A percentile compares a stretch with the other conserved stretches of the same genome.
These are phyloP conservation scores for Eupithecia insigniata DNA, from an alignment of 2,888 invertebrate species.

Conservation along the genomic window DNA sequence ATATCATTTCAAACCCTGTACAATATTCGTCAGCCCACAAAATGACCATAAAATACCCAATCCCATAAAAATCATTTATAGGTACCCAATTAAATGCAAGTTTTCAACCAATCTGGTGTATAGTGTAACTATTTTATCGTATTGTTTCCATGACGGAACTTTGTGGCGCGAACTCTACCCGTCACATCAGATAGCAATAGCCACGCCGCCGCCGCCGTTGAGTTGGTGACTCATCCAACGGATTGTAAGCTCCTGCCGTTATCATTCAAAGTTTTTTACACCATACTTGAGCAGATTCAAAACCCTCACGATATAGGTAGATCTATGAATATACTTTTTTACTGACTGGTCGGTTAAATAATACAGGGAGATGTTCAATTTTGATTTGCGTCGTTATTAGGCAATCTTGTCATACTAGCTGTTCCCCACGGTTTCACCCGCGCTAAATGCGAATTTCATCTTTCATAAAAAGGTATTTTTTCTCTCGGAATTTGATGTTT, in stretches of 20 bases:
- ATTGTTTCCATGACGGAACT: neutral
- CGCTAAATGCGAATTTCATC: no score
- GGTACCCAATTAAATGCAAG: no score
- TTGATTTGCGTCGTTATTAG: neutral
- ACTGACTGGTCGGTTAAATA: neutral
- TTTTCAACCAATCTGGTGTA: no score
- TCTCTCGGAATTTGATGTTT: no score
- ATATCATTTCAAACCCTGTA: neutral
- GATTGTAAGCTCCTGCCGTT: slow-evolving; percentile 27
- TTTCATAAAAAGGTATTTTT: no score
- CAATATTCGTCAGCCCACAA: neutral
- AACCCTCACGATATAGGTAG: slow-evolving; percentile 13
- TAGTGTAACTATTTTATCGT: neutral
- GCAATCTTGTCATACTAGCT: no score
- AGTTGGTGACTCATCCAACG: slow-evolving; percentile 33
- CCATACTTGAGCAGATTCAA: slow-evolving; percentile 14
- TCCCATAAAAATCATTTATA: no score
- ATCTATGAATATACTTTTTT: neutral
- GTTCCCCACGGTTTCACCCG: no score
- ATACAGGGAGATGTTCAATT: neutral
- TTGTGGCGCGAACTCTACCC: neutral
- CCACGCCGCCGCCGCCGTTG: neutral
- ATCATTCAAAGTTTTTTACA: slow-evolving; percentile 22
- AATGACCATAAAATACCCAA: no score
- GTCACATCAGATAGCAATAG: neutral